These are phyloP conservation scores for Myotis vivesi DNA, from an alignment of 2,797 vertebrate species.

Conservation along the genomic window DNA sequence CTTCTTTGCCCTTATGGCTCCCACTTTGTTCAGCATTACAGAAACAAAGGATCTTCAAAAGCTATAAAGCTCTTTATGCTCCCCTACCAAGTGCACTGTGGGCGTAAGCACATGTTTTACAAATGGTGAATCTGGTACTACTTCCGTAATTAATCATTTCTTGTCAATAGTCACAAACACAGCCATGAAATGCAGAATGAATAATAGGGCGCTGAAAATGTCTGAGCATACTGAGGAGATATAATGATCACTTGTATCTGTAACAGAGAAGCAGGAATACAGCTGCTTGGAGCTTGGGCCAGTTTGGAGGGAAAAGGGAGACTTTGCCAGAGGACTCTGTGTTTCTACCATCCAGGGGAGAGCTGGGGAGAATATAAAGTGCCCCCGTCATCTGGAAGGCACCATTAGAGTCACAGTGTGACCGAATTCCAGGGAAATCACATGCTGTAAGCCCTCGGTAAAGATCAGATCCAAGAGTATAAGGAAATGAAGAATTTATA, in stretches of 20 bases:
- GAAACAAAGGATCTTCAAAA: not conserved
- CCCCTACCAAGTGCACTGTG: not conserved
- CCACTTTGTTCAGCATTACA: not conserved
- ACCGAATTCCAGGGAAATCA: not conserved
- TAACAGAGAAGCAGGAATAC: not conserved
- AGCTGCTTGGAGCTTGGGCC: not conserved
- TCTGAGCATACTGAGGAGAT: not conserved
- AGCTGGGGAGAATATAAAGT: not conserved
- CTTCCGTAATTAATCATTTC: constrained; percentile 46
- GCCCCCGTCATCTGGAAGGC: not conserved
- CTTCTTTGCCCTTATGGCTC: not conserved
- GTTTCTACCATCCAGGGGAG: not conserved
- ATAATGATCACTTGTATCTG: not conserved
- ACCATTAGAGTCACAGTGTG: not conserved
- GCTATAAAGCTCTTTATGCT: not conserved
- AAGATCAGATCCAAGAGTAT: not conserved
- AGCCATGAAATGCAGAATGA: not conserved
- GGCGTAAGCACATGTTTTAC: not conserved
- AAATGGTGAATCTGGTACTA: not conserved
- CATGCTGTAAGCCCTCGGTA: not conserved
- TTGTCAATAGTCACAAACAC: constrained; percentile 24
- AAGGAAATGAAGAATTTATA: not conserved
- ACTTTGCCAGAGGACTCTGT: not conserved
- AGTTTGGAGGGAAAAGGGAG: not conserved
- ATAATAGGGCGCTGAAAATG: constrained; percentile 1